Percentiles rank a stretch among this genome's conserved stretches.
phyloP scores from a whole-genome alignment of 2,797 vertebrate species.

The Gastrophryne carolinensis region DNA sequence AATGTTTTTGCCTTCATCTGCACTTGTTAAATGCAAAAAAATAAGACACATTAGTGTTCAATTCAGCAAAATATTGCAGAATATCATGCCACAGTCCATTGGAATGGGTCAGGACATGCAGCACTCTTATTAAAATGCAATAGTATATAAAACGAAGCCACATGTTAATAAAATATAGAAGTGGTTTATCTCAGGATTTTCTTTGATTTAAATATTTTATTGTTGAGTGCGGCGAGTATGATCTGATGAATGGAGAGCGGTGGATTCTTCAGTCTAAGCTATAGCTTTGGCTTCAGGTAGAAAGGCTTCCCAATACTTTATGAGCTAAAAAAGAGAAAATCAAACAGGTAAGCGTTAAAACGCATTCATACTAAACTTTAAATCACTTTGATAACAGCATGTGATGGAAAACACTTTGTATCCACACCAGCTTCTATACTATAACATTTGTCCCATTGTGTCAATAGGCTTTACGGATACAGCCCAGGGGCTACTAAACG shows the following conservation, averaged over 20 bases:
- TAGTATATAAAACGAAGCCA: constrained; percentile 70
- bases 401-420: too few species aligned
- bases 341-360: not conserved
- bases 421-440: too few species aligned
- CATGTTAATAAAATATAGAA: constrained; percentile 80
- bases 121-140: constrained; percentile 74
- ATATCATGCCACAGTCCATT: constrained; percentile 79
- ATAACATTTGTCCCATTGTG: too few species aligned
- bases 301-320: constrained; percentile 98
- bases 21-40: constrained; percentile 71
- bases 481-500: too few species aligned
- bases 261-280: constrained; percentile 73
- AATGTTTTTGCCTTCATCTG: constrained; percentile 69
- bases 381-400: too few species aligned
- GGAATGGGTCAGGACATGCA: constrained; percentile 71
- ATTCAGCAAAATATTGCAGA: constrained; percentile 79
- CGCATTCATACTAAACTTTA: not conserved
- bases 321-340: constrained; percentile 73
- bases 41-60: constrained; percentile 81
- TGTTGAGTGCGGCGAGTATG: constrained; percentile 68
- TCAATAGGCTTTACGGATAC: too few species aligned
- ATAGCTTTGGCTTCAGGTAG: constrained; percentile 98
- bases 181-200: constrained; percentile 78
- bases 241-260: constrained; percentile 59
- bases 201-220: constrained; percentile 64